Percentiles rank a stretch among this genome's conserved stretches.
Conservation (phyloP, 2,888 invertebrate genomes). For the Tachina lurida region DNA sequence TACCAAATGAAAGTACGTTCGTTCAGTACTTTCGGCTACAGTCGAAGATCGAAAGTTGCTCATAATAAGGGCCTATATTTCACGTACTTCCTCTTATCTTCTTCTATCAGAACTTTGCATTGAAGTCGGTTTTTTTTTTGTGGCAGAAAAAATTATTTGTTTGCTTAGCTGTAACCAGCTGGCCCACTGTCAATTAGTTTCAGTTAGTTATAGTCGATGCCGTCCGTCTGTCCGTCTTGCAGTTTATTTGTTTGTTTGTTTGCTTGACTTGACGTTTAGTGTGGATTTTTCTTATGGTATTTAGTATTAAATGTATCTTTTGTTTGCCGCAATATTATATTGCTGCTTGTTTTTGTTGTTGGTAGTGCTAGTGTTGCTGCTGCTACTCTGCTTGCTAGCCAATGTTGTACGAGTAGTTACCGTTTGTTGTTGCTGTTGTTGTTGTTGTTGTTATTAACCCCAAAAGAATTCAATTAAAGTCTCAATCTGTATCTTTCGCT, state of each 20-base stretch:
- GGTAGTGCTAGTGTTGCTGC: constrained; percentile 17
- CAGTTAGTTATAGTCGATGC: constrained; percentile 5
- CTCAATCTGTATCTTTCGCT: constrained; percentile 70
- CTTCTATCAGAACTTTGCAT: too few species aligned
- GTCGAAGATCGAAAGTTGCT: too few species aligned
- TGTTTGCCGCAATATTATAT: constrained; percentile 67
- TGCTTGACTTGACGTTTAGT: constrained; percentile 69
- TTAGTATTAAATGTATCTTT: constrained; percentile 70
- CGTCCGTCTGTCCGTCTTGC: constrained; percentile 4
- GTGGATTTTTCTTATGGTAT: constrained; percentile 67
- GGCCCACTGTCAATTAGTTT: constrained; percentile 50
- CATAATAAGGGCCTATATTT: too few species aligned
- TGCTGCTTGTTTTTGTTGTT: constrained; percentile 13
- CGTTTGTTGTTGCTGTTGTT: constrained; percentile 33
- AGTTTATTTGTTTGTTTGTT: constrained; percentile 60
- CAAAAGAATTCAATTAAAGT: constrained; percentile 71
- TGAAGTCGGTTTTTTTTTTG: too few species aligned
- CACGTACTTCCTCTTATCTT: too few species aligned
- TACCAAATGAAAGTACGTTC: too few species aligned
- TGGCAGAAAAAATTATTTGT: too few species aligned
- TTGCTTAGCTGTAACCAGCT: neutral
- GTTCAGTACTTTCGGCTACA: too few species aligned
- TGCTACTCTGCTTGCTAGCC: constrained; percentile 55
- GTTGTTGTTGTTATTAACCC: constrained; percentile 64
- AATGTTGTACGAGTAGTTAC: constrained; percentile 25